phyloP scores from a whole-genome alignment of 1,140 invertebrate genomes.

The Pseudomyrmex dendroicus region DNA sequence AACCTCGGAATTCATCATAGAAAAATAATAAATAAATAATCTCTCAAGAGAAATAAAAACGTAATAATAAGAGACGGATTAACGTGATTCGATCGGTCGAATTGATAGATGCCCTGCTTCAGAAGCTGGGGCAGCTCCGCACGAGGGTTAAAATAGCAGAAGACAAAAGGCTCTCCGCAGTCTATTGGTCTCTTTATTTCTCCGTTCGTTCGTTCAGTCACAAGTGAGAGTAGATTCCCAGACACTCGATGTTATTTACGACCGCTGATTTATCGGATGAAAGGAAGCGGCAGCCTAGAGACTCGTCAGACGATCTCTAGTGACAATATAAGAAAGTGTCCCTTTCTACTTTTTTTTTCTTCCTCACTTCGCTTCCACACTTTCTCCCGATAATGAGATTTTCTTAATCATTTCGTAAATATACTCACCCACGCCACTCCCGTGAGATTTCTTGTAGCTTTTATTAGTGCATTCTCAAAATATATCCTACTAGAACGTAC shows the following conservation, averaged over 20 bases:
- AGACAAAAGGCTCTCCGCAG: constrained; percentile 77
- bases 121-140: constrained; percentile 13
- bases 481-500: background rate
- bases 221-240: constrained; percentile 69
- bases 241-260: constrained; percentile 84
- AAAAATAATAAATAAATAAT: background rate
- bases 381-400: constrained; percentile 40
- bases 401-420: constrained; percentile 21
- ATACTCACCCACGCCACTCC: no score
- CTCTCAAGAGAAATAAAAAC: background rate
- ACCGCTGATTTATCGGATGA: constrained; percentile 83
- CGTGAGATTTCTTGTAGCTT: background rate
- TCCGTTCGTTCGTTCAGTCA: constrained; percentile 72
- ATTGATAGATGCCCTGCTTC: constrained; percentile 76
- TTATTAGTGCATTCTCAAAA: background rate
- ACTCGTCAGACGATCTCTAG: constrained; percentile 75
- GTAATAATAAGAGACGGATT: constrained; percentile 54
- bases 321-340: constrained; percentile 75
- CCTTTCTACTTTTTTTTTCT: constrained; percentile 64
- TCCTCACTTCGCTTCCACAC: constrained; percentile 62
- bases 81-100: constrained; percentile 67
- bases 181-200: constrained; percentile 81
- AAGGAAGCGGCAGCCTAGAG: constrained; percentile 81
- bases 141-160: constrained; percentile 78
- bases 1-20: background rate